Percentiles rank a stretch among this genome's conserved stretches.
Conservation (phyloP, 2,797 vertebrate genomes). For the Microctenopoma lineatum region DNA sequence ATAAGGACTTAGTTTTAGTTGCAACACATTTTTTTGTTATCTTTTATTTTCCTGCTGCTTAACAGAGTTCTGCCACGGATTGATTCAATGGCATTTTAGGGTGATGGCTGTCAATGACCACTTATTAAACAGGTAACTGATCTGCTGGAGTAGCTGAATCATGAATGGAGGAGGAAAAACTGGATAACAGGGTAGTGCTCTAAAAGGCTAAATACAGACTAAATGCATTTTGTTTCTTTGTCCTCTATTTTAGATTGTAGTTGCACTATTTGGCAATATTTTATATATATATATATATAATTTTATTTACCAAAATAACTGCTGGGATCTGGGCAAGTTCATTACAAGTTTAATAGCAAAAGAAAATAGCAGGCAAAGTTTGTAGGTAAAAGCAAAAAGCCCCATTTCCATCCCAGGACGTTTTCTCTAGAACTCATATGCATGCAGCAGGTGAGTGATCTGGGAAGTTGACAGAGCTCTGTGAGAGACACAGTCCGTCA, state of each 20-base stretch:
- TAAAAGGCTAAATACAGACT: not conserved
- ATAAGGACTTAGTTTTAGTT: slow-evolving; percentile 56
- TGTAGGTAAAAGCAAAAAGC: no score
- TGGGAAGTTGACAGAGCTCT: no score
- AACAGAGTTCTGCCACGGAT: slow-evolving; percentile 36
- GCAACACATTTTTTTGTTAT: slow-evolving; percentile 39
- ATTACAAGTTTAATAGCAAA: not conserved
- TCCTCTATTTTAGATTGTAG: not conserved
- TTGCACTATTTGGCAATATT: not conserved
- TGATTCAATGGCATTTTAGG: slow-evolving; percentile 31
- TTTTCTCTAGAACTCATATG: no score
- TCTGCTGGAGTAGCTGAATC: slow-evolving; percentile 2
- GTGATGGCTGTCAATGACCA: slow-evolving; percentile 11
- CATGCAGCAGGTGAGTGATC: no score
- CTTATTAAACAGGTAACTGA: slow-evolving; percentile 14
- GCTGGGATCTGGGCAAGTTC: not conserved
- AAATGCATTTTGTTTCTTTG: not conserved
- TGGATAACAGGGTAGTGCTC: not conserved
- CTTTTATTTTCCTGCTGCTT: slow-evolving; percentile 31
- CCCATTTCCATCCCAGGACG: no score
- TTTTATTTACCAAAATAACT: not conserved
- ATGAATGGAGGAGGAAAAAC: not conserved
- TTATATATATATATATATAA: no score
- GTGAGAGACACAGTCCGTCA: no score
- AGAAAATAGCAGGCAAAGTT: slow-evolving; percentile 1